Base-by-base conservation (phyloP, 2,888 invertebrate species). In the Netelia inedita region DNA sequence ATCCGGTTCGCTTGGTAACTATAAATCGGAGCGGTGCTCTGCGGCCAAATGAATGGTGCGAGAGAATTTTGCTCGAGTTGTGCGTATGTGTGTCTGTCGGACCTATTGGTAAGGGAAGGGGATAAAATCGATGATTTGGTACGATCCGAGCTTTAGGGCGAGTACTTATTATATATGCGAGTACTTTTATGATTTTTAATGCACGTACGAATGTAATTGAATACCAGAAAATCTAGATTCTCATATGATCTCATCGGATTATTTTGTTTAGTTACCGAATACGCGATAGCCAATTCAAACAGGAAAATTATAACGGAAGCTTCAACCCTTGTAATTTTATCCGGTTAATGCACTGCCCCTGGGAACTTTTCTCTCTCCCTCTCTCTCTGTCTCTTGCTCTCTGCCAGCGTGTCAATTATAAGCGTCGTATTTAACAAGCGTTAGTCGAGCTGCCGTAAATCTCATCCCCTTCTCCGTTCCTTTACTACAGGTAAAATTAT, bases 1-100 rank as follows among this genome's bases (percentile, higher is more conserved):
- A 85, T 87, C 81, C 86, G 87, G 85, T 86, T 83, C 83, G 86
- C 69, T 84, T 76, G 80, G 76, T 79, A 79, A 85, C 84, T 81
- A 82, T 85, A 85, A 85, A 85, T 85, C 85, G 79, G 74, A 63
- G 75, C 23, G 71, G 28, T 73, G 73, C 74, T 74, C 75, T 79
- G 82, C 53, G 79, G 79, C 82, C 59, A 85, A 79, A 74, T 75
- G 71, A 75, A 82, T 85, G 71, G 63, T 14, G 57, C 65, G 53
- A 23, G 19, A 79, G 71, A 66, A 75, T 82, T 85, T 85, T 79
- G 50, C 61, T 41, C 65, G 21, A 41, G 21, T 23, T 59, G 59
- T 21, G 46, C 50, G 16, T 35, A 50, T 46, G 76, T 59, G 10
- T 59, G 53, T 76, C 46, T 35, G 41, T 21, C 41, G 53, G 55